Conservation (phyloP, 2,797 vertebrate species). For the Poliocrania exsul region DNA sequence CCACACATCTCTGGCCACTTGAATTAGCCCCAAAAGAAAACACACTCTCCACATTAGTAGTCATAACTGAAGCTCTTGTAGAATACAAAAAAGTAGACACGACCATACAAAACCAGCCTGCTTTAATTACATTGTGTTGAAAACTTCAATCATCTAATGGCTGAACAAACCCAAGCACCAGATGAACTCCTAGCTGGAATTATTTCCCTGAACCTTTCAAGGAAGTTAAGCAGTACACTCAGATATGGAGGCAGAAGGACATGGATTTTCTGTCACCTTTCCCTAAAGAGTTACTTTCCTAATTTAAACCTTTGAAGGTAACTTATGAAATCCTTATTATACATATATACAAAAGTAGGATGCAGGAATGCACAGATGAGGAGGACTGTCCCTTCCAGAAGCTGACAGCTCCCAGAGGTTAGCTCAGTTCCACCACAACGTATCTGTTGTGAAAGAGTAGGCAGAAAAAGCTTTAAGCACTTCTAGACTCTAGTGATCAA, state of each 20-base stretch:
- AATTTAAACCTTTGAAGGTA: neutral
- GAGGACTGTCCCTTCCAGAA: neutral
- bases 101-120: neutral
- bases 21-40: neutral
- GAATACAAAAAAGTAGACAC: neutral
- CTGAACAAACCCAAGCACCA: neutral
- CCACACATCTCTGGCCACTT: neutral
- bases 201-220: neutral
- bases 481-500: neutral
- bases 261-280: neutral
- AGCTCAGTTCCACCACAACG: neutral
- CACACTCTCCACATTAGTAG: neutral
- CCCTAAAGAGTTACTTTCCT: neutral
- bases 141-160: neutral
- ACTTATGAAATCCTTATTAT: neutral
- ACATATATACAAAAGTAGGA: neutral
- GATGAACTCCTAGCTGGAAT: neutral
- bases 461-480: neutral
- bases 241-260: neutral
- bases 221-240: neutral
- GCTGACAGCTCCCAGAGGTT: neutral
- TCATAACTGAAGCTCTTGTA: neutral
- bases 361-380: neutral
- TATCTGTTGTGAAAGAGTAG: neutral
- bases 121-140: neutral